Percentiles rank a stretch among this genome's conserved stretches.
Conservation (phyloP, 2,888 invertebrate genomes). For the Dynastes hyllus region DNA sequence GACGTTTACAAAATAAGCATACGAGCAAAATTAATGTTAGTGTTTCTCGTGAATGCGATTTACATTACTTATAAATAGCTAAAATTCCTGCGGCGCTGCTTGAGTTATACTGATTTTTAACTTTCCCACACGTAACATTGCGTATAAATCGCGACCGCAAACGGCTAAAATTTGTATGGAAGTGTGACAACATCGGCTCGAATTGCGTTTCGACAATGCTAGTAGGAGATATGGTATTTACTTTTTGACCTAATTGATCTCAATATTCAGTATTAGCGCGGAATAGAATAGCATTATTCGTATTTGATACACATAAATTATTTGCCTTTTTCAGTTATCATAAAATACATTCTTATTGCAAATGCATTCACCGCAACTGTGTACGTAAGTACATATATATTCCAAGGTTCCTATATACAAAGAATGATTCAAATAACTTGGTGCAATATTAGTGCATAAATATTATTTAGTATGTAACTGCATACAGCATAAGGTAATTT, state of each 20-base stretch:
- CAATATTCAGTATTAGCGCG: background rate
- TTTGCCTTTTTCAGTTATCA: too few species aligned
- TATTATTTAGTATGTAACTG: too few species aligned
- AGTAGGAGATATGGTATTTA: background rate
- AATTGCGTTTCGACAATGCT: background rate
- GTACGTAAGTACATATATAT: too few species aligned
- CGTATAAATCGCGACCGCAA: background rate
- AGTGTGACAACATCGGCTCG: slow-evolving; percentile 7
- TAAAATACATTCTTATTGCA: too few species aligned
- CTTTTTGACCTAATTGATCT: background rate
- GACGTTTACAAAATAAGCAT: slow-evolving; percentile 41
- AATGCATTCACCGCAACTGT: too few species aligned
- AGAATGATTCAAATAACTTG: too few species aligned
- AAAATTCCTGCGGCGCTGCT: slow-evolving; percentile 22
- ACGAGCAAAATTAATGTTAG: slow-evolving; percentile 33
- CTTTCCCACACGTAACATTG: slow-evolving; percentile 9
- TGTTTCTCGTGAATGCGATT: slow-evolving; percentile 26
- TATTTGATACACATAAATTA: too few species aligned
- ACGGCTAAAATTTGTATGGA: slow-evolving; percentile 6
- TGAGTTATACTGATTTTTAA: slow-evolving; percentile 10
- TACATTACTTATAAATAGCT: slow-evolving; percentile 42
- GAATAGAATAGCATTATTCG: background rate
- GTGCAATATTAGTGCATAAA: too few species aligned
- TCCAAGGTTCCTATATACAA: too few species aligned
- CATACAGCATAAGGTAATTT: too few species aligned